Evolutionary conservation across 2,113 vertebrate species (phyloP).

Genomic region (Arenaria interpres): DNA sequence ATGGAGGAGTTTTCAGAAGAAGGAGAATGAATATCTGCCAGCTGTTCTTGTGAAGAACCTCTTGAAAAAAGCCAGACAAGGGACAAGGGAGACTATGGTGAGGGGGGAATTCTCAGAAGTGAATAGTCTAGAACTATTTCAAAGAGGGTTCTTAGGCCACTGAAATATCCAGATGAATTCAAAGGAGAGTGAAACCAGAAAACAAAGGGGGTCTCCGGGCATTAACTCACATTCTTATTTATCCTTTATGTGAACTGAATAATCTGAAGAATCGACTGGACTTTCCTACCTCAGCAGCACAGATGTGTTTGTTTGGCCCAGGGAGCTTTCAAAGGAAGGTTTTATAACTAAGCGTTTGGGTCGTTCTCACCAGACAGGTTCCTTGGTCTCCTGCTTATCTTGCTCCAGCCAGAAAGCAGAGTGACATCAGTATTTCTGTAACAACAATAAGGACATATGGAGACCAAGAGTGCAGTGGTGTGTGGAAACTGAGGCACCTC

Average conservation of each 20-base stretch:
- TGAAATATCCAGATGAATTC: neutral
- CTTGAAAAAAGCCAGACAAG: neutral
- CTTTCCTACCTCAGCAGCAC: conserved; percentile 35
- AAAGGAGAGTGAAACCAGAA: neutral
- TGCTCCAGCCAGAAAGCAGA: conserved; percentile 31
- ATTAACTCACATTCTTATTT: neutral
- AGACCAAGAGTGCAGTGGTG: neutral
- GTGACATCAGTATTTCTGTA: conserved; percentile 58
- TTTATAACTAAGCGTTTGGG: conserved; percentile 2
- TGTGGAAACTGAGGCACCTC: neutral
- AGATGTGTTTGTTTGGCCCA: neutral
- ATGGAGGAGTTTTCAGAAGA: neutral
- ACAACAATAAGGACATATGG: neutral
- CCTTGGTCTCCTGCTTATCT: conserved; percentile 48
- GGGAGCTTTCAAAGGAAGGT: conserved; percentile 23
- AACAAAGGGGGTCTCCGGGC: neutral
- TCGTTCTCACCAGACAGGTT: conserved; percentile 29
- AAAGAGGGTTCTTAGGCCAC: neutral
- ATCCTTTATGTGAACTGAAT: neutral
- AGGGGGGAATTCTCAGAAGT: neutral
- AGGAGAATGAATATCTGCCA: neutral
- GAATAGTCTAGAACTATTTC: neutral
- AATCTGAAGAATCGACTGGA: neutral
- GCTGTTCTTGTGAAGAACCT: neutral
- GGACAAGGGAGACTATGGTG: neutral